Percentiles rank a stretch among this genome's conserved stretches.
phyloP scores from a whole-genome alignment of 2,888 invertebrate genomes.

The Alentia gelatinosa region DNA sequence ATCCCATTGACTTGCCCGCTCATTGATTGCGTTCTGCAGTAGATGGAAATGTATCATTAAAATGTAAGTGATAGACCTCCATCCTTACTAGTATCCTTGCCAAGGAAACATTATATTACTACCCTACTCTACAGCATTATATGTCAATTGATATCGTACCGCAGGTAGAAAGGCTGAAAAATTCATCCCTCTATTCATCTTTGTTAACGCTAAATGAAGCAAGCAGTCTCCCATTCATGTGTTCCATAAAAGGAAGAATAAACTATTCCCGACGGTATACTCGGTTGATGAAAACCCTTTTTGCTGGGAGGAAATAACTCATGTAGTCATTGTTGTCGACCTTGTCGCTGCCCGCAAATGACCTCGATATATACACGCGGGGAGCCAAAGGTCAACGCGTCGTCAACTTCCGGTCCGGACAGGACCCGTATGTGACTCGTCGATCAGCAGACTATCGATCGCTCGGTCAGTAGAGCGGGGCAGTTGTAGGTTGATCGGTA shows the following conservation, averaged over 20 bases:
- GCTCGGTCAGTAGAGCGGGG: neutral
- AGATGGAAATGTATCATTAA: no score
- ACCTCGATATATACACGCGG: neutral
- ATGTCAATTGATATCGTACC: no score
- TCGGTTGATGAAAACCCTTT: neutral
- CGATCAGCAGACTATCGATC: neutral
- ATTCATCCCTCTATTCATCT: neutral
- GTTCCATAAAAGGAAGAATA: neutral
- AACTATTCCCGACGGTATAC: no score
- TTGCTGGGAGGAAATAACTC: neutral
- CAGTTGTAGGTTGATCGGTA: neutral
- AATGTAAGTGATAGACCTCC: no score
- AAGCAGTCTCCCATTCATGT: neutral
- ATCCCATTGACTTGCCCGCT: no score
- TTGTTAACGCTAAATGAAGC: neutral
- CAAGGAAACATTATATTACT: no score
- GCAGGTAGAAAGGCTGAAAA: no score
- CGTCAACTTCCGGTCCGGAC: neutral
- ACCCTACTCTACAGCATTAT: no score
- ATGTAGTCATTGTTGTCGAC: neutral
- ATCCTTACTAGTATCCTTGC: no score
- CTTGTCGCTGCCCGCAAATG: neutral
- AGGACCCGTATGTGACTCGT: neutral
- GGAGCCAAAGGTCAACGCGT: neutral
- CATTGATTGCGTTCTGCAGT: no score